Percentiles rank a stretch among this genome's conserved stretches.
Conservation (phyloP, 2,797 vertebrate species). For the Poecilia wingei region DNA sequence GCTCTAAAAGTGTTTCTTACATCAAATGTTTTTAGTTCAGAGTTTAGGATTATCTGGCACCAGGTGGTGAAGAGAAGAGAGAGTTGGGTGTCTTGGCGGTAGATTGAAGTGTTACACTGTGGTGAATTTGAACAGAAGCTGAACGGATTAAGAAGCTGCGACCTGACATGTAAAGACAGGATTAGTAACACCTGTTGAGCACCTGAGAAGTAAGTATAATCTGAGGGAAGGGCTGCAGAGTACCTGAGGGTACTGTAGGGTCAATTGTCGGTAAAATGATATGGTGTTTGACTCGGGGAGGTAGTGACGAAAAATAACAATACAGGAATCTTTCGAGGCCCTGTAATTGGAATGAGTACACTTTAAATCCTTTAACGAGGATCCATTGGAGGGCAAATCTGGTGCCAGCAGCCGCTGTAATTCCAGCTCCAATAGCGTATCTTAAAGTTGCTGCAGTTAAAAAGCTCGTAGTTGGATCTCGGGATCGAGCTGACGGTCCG, state of each 20-base stretch:
- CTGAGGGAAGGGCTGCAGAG: neutral
- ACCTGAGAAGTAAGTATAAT: neutral
- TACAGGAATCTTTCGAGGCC: too few species aligned
- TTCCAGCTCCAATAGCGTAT: too few species aligned
- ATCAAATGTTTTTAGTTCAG: neutral
- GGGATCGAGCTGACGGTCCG: too few species aligned
- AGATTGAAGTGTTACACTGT: slow-evolving; percentile 78
- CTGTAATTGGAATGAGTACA: too few species aligned
- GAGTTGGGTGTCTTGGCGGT: neutral
- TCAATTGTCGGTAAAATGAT: neutral
- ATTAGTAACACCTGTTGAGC: neutral
- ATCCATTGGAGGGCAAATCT: too few species aligned
- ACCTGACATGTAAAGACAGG: slow-evolving; percentile 60
- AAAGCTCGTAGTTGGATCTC: too few species aligned
- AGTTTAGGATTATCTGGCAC: neutral
- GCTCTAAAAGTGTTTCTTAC: neutral
- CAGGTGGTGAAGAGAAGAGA: neutral
- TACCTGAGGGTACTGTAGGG: slow-evolving; percentile 79
- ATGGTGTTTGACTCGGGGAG: neutral
- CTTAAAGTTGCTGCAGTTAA: too few species aligned
- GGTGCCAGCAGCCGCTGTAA: too few species aligned
- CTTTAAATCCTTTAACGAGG: too few species aligned
- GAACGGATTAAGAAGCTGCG: slow-evolving; percentile 81
- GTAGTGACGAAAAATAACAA: too few species aligned
- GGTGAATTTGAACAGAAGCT: slow-evolving; percentile 78